Conservation (phyloP, 2,888 invertebrate genomes). For the Lydus trimaculatus region DNA sequence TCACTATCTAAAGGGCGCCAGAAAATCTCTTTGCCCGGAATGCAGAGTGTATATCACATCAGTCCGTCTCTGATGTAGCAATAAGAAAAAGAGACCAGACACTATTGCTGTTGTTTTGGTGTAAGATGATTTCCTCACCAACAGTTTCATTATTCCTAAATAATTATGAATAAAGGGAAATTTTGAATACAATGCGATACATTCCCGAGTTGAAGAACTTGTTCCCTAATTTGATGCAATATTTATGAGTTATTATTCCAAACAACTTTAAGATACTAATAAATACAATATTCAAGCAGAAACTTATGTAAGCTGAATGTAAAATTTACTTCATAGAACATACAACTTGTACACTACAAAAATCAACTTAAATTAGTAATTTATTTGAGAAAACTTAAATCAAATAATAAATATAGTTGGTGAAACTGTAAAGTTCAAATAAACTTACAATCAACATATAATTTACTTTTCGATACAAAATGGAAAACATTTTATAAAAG, state of each 20-base stretch:
- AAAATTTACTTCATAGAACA: constrained; percentile 12
- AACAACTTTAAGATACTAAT: neutral
- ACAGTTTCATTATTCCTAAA: neutral
- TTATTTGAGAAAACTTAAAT: constrained; percentile 10
- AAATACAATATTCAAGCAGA: constrained; percentile 6
- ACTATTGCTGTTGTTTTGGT: too few relatives aligned
- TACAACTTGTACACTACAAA: neutral
- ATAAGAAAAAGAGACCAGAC: too few relatives aligned
- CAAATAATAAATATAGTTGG: neutral
- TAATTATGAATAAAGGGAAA: neutral
- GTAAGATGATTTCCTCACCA: neutral
- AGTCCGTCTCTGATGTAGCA: too few relatives aligned
- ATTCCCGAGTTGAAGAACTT: constrained; percentile 32
- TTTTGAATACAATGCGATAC: constrained; percentile 12
- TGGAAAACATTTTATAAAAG: neutral
- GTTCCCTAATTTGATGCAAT: neutral
- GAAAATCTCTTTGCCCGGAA: too few relatives aligned
- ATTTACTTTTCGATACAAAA: neutral
- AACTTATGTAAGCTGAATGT: constrained; percentile 14
- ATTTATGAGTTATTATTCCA: constrained; percentile 12
- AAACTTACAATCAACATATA: too few relatives aligned
- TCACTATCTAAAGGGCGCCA: too few relatives aligned
- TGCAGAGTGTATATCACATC: too few relatives aligned
- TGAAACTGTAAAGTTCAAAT: neutral
- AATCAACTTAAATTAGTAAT: neutral